Conservation (phyloP, 1,140 invertebrate genomes). For the Sweltsa coloradensis region DNA sequence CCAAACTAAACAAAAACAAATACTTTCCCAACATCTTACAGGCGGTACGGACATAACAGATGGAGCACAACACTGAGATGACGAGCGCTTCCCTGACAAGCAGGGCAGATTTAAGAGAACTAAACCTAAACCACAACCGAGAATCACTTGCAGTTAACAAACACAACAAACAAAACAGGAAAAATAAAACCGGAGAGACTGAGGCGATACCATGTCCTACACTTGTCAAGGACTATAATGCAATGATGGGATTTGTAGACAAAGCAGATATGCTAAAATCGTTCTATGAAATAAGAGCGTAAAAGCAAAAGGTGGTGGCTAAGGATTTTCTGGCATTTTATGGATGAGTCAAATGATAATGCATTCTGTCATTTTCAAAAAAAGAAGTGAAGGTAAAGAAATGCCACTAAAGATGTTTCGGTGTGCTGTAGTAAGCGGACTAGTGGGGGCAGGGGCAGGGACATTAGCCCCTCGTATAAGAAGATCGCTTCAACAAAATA, state of each 20-base stretch:
- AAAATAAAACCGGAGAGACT: constrained; percentile 1
- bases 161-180: too few species aligned
- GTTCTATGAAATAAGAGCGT: constrained; percentile 9
- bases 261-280: constrained; percentile 10
- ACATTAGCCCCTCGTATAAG: background rate
- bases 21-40: too few species aligned
- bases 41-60: too few species aligned
- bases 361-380: constrained; percentile 3
- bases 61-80: too few species aligned
- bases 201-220: constrained; percentile 2
- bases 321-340: constrained; percentile 8
- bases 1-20: too few species aligned
- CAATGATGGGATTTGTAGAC: constrained; percentile 18
- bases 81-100: too few species aligned
- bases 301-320: constrained; percentile 10
- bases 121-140: too few species aligned
- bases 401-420: background rate
- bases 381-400: background rate
- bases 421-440: background rate
- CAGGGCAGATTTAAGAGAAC: too few species aligned
- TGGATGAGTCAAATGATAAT: constrained; percentile 6
- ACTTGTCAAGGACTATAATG: constrained; percentile 21
- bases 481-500: background rate
- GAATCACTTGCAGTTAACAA: too few species aligned
- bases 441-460: background rate